Conservation (phyloP, 2,888 invertebrate species). For the Ophonus ardosiacus region DNA sequence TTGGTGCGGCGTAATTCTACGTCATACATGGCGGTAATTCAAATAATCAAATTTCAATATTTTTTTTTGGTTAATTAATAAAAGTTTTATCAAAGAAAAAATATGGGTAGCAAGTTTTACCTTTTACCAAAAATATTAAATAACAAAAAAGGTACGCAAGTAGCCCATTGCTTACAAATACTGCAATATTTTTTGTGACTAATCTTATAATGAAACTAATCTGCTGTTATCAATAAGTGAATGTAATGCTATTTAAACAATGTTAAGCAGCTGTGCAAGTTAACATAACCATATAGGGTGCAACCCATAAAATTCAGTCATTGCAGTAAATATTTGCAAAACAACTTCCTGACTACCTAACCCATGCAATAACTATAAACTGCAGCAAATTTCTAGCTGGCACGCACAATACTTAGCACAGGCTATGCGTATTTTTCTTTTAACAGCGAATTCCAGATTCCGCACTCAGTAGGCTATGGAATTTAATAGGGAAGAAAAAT, state of each 20-base stretch:
- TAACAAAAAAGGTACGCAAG: too few relatives aligned
- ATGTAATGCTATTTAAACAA: background rate
- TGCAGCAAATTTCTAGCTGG: background rate
- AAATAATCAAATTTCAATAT: too few relatives aligned
- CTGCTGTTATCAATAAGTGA: background rate
- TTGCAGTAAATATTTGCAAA: slow-evolving; percentile 10
- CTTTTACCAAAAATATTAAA: too few relatives aligned
- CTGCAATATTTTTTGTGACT: background rate
- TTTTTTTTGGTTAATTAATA: too few relatives aligned
- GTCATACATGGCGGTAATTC: too few relatives aligned
- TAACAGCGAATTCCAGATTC: background rate
- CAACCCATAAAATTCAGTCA: slow-evolving; percentile 29
- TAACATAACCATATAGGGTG: slow-evolving; percentile 20
- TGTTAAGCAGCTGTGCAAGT: background rate
- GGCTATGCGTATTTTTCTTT: background rate
- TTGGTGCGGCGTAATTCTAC: too few relatives aligned
- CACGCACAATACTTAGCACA: slow-evolving; percentile 34
- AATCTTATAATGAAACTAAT: background rate
- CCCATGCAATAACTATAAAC: slow-evolving; percentile 37
- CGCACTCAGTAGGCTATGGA: background rate
- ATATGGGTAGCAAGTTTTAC: too few relatives aligned
- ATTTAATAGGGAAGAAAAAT: background rate
- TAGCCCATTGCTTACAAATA: background rate
- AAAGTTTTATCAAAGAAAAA: too few relatives aligned
- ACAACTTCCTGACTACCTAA: slow-evolving; percentile 36